Evolutionary conservation across 2,113 vertebrate genomes (phyloP), one percentile per base, ranked within the genome.

Genomic region (Genyomyrus donnyi): DNA sequence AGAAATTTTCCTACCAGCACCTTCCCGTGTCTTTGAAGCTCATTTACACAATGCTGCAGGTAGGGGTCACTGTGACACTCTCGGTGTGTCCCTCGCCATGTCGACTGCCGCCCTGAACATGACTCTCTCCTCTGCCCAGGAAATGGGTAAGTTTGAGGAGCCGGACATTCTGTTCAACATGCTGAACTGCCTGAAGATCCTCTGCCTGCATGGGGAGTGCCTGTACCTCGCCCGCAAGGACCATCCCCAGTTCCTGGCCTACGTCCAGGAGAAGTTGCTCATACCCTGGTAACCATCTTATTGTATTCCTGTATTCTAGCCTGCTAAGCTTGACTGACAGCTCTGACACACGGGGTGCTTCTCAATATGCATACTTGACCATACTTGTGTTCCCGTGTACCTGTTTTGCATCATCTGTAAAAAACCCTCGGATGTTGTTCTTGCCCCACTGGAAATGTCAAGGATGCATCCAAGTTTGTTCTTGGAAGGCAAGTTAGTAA

Each of bases 81-180:
- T 53, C 21, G 6, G 4, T 3, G 17, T 53, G 35, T 46, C 31
- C 35, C 19, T 52, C 7, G 1, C 13, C 80, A 46, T 9, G 70
- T 7, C 5, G 7, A 8, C 19, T 8, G 3, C 27, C 48, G 53
- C 24, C 27, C 49, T 35, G 50, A 31, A 9, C 88, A 7, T 9
- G 31, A 3, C 24, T 77, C 24, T 89, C 11, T 48, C 90, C 93
- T 91, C 42, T 90, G 56, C 27, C 50, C 91, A 99, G 98, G 98
- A 99, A 96, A 99, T 99, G 97, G 97, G 96, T 87, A 98, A 97
- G 88, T 99, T 99, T 95, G 98, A 99, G 94, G 98, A 99, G 93
- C 98, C 98, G 46, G 98, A 99, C 91, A 99, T 99, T 93, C 96
- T 99, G 91, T 99, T 99, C 94, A 99, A 99, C 92, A 99, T 99